Evolutionary conservation across 2,888 invertebrate genomes (phyloP).

Genomic region (Sminthurinus aureus): DNA sequence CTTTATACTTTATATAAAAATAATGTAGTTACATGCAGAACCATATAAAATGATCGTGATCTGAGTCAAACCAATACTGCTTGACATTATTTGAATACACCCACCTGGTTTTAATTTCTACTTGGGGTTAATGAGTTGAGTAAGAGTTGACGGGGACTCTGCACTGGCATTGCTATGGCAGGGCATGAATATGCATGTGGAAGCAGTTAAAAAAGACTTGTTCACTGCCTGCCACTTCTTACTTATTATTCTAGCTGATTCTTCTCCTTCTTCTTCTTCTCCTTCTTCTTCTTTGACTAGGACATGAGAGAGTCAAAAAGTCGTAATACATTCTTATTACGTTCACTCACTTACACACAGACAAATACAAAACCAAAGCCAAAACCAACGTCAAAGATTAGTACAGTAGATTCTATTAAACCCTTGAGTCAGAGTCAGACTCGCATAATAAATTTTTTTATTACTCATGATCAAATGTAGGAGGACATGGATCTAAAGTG

Average conservation of each 20-base stretch:
- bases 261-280: no score
- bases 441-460: slow-evolving; percentile 46
- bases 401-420: slow-evolving; percentile 23
- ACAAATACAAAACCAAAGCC: neutral
- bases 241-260: slow-evolving; percentile 19
- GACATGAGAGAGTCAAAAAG: neutral
- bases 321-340: neutral
- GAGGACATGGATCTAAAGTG: slow-evolving; percentile 56
- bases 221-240: neutral
- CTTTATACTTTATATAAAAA: neutral
- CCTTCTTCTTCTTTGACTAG: neutral
- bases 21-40: neutral
- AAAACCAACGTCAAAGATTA: no score
- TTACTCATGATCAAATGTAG: slow-evolving; percentile 53
- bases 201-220: slow-evolving; percentile 31
- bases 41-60: slow-evolving; percentile 19
- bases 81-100: slow-evolving; percentile 56
- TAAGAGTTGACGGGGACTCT: slow-evolving; percentile 46
- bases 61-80: slow-evolving; percentile 39
- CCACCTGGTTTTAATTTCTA: slow-evolving; percentile 59
- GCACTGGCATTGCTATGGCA: slow-evolving; percentile 14
- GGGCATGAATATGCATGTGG: slow-evolving; percentile 43
- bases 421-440: slow-evolving; percentile 26
- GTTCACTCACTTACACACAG: slow-evolving; percentile 25
- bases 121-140: slow-evolving; percentile 54